Evolutionary conservation across 2,797 vertebrate genomes (phyloP), one percentile per base, ranked within the genome.

Genomic region (Labroides dimidiatus): DNA sequence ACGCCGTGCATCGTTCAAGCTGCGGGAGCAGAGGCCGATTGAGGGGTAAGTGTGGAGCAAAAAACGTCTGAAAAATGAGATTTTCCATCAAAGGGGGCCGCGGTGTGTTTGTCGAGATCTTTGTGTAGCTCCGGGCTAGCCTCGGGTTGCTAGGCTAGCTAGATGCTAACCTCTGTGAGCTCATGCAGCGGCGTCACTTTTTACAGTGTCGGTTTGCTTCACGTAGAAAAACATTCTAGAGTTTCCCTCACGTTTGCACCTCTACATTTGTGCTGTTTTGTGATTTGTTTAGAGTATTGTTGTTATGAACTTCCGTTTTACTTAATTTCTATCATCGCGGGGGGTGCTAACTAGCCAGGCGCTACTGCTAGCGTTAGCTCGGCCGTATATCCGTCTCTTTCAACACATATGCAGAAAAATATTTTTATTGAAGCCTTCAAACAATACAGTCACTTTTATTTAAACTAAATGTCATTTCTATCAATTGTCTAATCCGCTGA

Each of bases 111-210:
- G 85, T 89, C 86, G 81, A 85, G 89, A 94, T 92, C 92, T 94
- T 94, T 94, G 93, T 94, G 94, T 94, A 86, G 93, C 88, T 89
- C 54, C 81, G 80, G 89, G 85, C 81, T 87, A 90, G 82, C 81
- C 70, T 14, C 43, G 71, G 68, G 65, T 43, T 62, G 78, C 78
- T 78, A 65, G 6, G 83, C 77, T 91, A 87, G 77, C 75, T 45
- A 64, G 2, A 37, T 49, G 87, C 85, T 82, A 84, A 58, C 70
- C 53, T 23, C 30, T 14, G 61, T 39, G 21, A 55, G 60, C 58
- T 36, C 43, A 20, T 42, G 51, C 87, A 69, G 56, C 64, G 51
- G 70, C 33, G 48, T 6, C 44, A 10, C 5, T 21, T 13, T 50
- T 10, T 10, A 1, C 8, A 5, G 2, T 43, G 15, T 0, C 0